Percentiles rank a stretch among this genome's conserved stretches.
phyloP scores from a whole-genome alignment of 1,140 invertebrate species.

The Oppia nitens region DNA sequence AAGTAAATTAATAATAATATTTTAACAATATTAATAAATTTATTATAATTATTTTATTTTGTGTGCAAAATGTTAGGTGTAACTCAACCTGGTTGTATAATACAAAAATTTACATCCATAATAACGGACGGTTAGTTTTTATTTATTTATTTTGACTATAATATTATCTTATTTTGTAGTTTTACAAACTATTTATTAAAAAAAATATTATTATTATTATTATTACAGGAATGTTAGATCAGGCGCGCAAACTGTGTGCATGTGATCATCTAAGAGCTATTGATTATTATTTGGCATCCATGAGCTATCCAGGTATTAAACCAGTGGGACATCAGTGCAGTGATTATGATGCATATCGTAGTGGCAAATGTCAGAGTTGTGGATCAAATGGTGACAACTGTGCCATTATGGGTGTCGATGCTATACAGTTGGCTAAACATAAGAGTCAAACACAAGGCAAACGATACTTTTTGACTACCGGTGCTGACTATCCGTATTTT shows the following conservation, averaged over 20 bases:
- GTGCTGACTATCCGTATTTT: constrained; percentile 4
- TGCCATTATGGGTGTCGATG: constrained; percentile 18
- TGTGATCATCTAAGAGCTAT: constrained; percentile 75
- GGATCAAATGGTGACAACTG: constrained; percentile 18
- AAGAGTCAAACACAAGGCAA: neutral
- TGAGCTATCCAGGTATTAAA: constrained; percentile 21
- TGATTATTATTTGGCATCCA: constrained; percentile 62
- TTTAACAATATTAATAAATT: no score
- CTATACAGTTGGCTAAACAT: constrained; percentile 10
- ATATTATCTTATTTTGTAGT: no score
- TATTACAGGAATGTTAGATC: no score
- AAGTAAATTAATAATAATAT: no score
- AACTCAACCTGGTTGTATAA: no score
- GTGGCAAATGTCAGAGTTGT: constrained; percentile 22
- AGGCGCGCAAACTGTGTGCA: constrained; percentile 54
- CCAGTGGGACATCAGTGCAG: constrained; percentile 21
- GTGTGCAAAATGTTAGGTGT: no score
- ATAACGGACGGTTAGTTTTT: no score
- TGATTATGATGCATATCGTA: constrained; percentile 19
- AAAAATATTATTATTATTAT: no score
- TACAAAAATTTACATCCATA: no score
- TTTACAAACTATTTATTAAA: no score
- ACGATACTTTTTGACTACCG: constrained; percentile 5
- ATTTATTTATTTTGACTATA: no score
- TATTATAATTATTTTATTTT: no score